Evolutionary conservation across 2,888 invertebrate genomes (phyloP).

Genomic region (Himalopsyche kuldschensis): DNA sequence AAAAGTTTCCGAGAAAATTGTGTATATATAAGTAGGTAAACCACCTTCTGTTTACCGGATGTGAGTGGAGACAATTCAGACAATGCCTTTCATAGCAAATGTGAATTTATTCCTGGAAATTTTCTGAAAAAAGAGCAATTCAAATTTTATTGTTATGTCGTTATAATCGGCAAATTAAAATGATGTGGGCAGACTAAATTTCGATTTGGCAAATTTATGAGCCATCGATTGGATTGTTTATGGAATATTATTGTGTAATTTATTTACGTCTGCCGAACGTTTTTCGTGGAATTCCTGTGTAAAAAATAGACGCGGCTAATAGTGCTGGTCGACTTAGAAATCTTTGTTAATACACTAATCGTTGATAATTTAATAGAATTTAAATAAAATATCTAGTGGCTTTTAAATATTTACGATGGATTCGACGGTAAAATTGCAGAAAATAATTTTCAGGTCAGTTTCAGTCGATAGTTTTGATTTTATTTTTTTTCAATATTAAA

Average conservation of each 20-base stretch:
- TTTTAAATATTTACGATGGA: too few relatives aligned
- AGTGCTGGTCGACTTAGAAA: too few relatives aligned
- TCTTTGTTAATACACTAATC: too few relatives aligned
- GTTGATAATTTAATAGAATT: too few relatives aligned
- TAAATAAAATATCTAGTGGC: too few relatives aligned
- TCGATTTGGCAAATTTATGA: not conserved
- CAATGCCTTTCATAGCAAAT: not conserved
- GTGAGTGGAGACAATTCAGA: conserved; percentile 15
- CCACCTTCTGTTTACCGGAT: conserved; percentile 10
- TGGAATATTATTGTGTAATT: not conserved
- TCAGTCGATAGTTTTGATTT: too few relatives aligned
- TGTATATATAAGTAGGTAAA: not conserved
- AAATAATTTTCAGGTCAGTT: too few relatives aligned
- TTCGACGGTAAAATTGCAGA: too few relatives aligned
- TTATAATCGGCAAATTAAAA: not conserved
- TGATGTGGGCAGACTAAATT: not conserved
- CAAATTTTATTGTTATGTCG: not conserved
- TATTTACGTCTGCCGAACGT: too few relatives aligned
- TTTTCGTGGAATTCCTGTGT: too few relatives aligned
- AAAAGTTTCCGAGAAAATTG: not conserved
- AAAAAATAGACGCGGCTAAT: too few relatives aligned
- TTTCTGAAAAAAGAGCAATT: not conserved
- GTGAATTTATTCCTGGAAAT: not conserved
- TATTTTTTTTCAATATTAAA: too few relatives aligned
- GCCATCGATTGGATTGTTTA: not conserved